These are phyloP conservation scores for Phymorhynchus buccinoides DNA, from an alignment of 1,140 invertebrate genomes.

Conservation along the genomic window DNA sequence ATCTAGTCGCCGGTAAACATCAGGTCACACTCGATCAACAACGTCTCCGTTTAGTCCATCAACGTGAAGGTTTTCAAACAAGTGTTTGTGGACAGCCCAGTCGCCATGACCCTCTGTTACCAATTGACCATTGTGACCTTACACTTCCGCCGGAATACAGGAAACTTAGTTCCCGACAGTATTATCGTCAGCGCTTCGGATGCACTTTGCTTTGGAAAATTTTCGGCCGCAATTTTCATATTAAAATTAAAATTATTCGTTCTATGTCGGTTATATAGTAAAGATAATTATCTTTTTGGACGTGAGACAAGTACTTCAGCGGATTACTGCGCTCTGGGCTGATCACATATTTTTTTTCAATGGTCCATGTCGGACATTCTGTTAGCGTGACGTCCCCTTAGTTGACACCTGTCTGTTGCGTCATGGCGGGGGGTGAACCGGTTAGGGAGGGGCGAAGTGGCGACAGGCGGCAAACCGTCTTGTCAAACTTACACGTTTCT, in stretches of 20 bases:
- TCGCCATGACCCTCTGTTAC: not conserved
- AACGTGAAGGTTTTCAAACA: not conserved
- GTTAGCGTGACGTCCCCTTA: not conserved
- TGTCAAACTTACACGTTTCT: no score
- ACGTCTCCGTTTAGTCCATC: not conserved
- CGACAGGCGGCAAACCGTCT: no score
- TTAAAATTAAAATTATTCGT: no score
- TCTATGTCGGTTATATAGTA: no score
- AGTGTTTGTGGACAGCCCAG: not conserved
- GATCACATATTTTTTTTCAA: not conserved
- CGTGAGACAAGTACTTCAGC: no score
- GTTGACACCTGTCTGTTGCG: constrained; percentile 10
- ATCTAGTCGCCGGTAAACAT: not conserved
- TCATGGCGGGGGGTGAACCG: not conserved
- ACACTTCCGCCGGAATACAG: not conserved
- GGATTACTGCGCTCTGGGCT: constrained; percentile 1
- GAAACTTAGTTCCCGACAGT: constrained; percentile 19
- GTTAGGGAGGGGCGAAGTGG: not conserved
- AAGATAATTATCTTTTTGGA: no score
- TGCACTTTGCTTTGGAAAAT: no score
- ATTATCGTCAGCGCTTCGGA: no score
- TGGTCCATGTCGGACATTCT: not conserved
- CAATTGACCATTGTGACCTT: constrained; percentile 17
- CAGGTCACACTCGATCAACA: not conserved
- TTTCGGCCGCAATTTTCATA: no score